Conservation (phyloP, 2,797 vertebrate species). For the Malacoctenus gilli region DNA sequence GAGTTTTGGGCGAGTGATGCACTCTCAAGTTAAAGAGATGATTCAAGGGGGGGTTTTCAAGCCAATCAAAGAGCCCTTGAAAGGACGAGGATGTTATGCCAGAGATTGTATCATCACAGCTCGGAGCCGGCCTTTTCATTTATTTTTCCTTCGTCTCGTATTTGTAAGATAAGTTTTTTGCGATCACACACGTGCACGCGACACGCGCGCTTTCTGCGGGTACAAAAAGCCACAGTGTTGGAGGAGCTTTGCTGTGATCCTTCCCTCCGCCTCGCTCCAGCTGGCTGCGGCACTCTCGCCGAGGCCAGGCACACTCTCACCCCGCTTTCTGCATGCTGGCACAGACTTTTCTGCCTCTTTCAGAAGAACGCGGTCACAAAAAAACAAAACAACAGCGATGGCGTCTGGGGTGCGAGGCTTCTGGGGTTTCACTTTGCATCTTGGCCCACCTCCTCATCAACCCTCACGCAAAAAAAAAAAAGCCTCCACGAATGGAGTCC, state of each 20-base stretch:
- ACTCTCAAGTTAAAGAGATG: constrained; percentile 9
- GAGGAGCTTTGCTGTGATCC: constrained; percentile 29
- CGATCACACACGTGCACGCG: constrained; percentile 4
- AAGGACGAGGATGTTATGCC: constrained; percentile 16
- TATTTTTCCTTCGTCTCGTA: constrained; percentile 5
- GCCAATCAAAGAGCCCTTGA: constrained; percentile 23
- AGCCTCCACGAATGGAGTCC: no score
- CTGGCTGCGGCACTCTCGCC: constrained; percentile 42
- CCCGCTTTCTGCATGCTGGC: constrained; percentile 57
- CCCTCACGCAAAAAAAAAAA: constrained; percentile 70
- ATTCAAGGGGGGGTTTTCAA: constrained; percentile 22
- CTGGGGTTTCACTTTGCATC: constrained; percentile 75
- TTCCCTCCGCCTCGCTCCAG: constrained; percentile 45
- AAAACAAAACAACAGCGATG: no score
- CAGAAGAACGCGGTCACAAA: constrained; percentile 59
- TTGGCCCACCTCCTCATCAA: constrained; percentile 75
- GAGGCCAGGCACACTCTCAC: constrained; percentile 50
- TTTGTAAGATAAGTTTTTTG: no score
- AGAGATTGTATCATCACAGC: constrained; percentile 28
- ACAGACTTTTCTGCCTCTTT: constrained; percentile 57
- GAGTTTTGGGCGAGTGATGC: no score
- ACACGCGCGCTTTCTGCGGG: constrained; percentile 1
- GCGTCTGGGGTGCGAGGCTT: constrained; percentile 59
- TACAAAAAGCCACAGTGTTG: constrained; percentile 23
- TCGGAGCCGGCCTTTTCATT: constrained; percentile 10